Conservation (phyloP, 1,140 invertebrate genomes). For the Chlorops oryzae region DNA sequence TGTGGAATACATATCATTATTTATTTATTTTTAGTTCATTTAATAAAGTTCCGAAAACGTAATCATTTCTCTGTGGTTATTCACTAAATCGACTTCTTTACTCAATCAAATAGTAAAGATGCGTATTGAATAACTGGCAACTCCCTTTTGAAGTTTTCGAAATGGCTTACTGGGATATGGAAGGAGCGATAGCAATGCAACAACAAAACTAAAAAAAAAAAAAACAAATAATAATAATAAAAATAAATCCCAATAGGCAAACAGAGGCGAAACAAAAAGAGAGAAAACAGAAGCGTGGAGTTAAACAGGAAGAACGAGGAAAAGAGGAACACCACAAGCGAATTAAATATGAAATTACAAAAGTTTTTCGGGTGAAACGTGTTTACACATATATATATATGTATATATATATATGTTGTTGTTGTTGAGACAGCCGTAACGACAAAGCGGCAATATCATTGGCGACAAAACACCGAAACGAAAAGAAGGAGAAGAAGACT, state of each 20-base stretch:
- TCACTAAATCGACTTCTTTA: not conserved
- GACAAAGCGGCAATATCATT: too few relatives aligned
- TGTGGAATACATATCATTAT: not conserved
- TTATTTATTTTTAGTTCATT: not conserved
- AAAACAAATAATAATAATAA: slow-evolving; percentile 1
- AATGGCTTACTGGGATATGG: too few relatives aligned
- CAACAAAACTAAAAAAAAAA: slow-evolving; percentile 1
- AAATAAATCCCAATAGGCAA: not conserved
- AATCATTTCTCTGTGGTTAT: not conserved
- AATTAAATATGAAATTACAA: not conserved
- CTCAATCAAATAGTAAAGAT: too few relatives aligned
- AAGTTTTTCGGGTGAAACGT: not conserved
- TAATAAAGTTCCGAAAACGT: not conserved
- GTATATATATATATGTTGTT: not conserved
- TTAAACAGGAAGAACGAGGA: not conserved
- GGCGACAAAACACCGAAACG: too few relatives aligned
- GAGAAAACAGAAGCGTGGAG: not conserved
- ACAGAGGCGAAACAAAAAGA: not conserved
- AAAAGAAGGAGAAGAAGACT: too few relatives aligned
- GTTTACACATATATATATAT: not conserved
- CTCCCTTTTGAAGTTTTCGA: not conserved
- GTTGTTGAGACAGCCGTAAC: too few relatives aligned
- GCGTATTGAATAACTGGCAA: not conserved
- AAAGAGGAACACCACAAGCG: slow-evolving; percentile 1
- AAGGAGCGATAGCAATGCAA: not conserved